Conservation (phyloP, 2,113 vertebrate species). For the Lampris incognitus region DNA sequence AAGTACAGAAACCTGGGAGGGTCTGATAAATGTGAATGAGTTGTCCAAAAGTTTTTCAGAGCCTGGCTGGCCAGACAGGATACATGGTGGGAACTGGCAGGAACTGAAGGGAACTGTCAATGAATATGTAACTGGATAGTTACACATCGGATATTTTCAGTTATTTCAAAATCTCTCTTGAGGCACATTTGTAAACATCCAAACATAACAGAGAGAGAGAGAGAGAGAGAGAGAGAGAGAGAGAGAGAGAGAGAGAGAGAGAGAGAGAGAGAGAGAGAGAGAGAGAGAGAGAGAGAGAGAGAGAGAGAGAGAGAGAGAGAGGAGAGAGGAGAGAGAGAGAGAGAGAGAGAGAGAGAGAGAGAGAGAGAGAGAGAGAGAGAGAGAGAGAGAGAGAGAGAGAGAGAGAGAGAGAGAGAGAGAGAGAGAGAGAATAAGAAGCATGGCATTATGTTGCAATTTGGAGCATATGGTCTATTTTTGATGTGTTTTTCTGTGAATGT, state of each 20-base stretch:
- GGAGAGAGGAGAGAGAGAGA: too few species aligned
- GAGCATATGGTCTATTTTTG: conserved; percentile 68
- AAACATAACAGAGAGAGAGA: conserved; percentile 5
- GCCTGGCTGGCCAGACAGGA: conserved; percentile 18
- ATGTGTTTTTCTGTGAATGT: conserved; percentile 60
- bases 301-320: too few species aligned
- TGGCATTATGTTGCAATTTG: conserved; percentile 21
- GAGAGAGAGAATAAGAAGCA: background rate
- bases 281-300: background rate
- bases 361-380: too few species aligned
- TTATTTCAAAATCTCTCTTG: conserved; percentile 33
- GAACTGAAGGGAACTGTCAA: conserved; percentile 28
- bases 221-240: too few species aligned
- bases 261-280: background rate
- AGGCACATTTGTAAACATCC: conserved; percentile 56
- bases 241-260: too few species aligned
- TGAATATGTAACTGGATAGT: conserved; percentile 44
- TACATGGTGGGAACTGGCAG: background rate
- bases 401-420: too few species aligned
- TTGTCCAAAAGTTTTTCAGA: conserved; percentile 21
- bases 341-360: too few species aligned
- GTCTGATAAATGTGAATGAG: conserved; percentile 32
- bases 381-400: too few species aligned
- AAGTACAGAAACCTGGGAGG: background rate
- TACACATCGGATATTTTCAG: conserved; percentile 30